Conservation (phyloP, 1,140 invertebrate species). For the Lineus longissimus region DNA sequence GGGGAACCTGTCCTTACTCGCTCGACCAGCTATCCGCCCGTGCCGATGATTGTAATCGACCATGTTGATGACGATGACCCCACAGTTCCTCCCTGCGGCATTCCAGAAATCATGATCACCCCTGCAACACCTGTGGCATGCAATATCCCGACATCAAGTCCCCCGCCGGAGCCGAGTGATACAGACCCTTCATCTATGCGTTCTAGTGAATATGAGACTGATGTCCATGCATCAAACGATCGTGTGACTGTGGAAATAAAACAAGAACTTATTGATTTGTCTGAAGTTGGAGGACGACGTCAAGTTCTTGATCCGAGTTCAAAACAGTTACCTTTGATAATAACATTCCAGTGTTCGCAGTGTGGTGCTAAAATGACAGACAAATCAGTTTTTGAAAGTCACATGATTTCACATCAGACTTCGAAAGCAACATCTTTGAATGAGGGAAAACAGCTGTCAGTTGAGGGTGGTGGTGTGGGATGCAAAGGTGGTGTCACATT, state of each 20-base stretch:
- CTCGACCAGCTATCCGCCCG: neutral
- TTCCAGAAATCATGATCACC: neutral
- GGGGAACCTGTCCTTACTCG: neutral
- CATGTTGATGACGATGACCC: neutral
- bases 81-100: neutral
- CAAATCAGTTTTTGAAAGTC: neutral
- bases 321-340: too few relatives aligned
- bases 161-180: too few relatives aligned
- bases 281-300: conserved; percentile 11
- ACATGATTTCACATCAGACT: neutral
- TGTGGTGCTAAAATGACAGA: conserved; percentile 4
- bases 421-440: neutral
- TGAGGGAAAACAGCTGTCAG: too few relatives aligned
- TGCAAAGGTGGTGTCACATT: too few relatives aligned
- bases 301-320: neutral
- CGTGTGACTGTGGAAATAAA: conserved; percentile 31
- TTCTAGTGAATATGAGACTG: conserved; percentile 15
- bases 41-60: neutral
- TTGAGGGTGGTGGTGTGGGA: too few relatives aligned
- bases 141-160: neutral
- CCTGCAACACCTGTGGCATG: conserved; percentile 1
- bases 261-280: conserved; percentile 24
- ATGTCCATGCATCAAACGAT: conserved; percentile 18
- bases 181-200: too few relatives aligned
- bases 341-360: neutral